Conservation (phyloP, 2,888 invertebrate species). For the Vandiemenella viatica region DNA sequence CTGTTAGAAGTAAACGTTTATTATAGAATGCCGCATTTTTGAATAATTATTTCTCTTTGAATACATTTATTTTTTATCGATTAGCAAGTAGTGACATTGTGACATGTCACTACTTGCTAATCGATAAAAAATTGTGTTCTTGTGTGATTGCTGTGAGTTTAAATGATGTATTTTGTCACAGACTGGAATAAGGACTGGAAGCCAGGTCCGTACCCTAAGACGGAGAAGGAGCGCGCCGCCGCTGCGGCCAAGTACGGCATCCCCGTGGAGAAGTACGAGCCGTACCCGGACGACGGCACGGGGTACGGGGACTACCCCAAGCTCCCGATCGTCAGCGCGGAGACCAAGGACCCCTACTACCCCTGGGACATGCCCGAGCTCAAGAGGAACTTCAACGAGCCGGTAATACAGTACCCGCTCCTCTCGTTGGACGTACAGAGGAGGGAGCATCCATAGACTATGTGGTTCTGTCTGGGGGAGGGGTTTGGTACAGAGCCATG, state of each 20-base stretch:
- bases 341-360: conserved; percentile 61
- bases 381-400: conserved; percentile 73
- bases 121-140: no score
- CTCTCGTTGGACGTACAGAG: no score
- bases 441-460: no score
- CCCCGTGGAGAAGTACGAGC: conserved; percentile 66
- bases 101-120: no score
- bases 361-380: conserved; percentile 69
- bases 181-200: conserved; percentile 67
- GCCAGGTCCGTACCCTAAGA: conserved; percentile 64
- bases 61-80: no score
- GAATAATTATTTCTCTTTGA: no score
- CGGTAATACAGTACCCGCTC: conserved; percentile 38
- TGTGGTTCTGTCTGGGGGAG: no score
- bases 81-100: no score
- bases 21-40: no score
- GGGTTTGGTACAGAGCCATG: no score
- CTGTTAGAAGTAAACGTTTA: no score
- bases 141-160: no score
- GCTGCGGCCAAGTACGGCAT: conserved; percentile 82
- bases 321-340: conserved; percentile 51
- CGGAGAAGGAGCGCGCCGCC: conserved; percentile 52
- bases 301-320: conserved; percentile 72
- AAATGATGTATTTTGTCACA: neutral
- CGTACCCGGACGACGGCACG: conserved; percentile 57